Percentiles rank a stretch among this genome's conserved stretches.
phyloP scores from a whole-genome alignment of 2,888 invertebrate genomes.

The Timandra comae region DNA sequence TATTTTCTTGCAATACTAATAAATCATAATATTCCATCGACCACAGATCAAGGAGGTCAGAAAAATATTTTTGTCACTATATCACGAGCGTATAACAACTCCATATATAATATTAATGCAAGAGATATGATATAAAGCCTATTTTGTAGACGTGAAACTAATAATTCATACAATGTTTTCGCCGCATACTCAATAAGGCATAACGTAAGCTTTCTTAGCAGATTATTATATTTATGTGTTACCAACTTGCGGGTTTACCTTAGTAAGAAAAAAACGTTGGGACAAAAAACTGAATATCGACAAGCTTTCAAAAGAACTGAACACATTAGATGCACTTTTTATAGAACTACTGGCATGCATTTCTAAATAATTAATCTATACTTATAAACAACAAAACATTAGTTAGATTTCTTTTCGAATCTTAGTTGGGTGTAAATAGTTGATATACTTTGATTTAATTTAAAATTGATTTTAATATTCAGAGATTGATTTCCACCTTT shows the following conservation, averaged over 20 bases:
- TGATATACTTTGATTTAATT: no score
- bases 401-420: no score
- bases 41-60: conserved; percentile 3
- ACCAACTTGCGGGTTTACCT: no score
- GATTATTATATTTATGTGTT: conserved; percentile 27
- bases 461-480: no score
- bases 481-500: no score
- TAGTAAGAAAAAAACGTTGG: no score
- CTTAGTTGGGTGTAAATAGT: no score
- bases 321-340: conserved; percentile 1
- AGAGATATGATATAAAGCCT: conserved; percentile 36
- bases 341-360: neutral
- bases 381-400: neutral
- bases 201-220: conserved; percentile 57
- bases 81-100: neutral
- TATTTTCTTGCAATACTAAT: no score
- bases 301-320: conserved; percentile 12
- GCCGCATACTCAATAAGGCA: conserved; percentile 63
- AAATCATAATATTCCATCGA: no score
- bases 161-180: conserved; percentile 63
- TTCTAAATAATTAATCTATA: neutral
- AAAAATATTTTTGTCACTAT: conserved; percentile 15
- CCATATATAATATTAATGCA: conserved; percentile 8
- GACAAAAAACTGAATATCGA: no score
- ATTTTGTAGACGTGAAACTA: conserved; percentile 29